phyloP scores from a whole-genome alignment of 2,888 invertebrate species.

The Scaptomyza tumidula region DNA sequence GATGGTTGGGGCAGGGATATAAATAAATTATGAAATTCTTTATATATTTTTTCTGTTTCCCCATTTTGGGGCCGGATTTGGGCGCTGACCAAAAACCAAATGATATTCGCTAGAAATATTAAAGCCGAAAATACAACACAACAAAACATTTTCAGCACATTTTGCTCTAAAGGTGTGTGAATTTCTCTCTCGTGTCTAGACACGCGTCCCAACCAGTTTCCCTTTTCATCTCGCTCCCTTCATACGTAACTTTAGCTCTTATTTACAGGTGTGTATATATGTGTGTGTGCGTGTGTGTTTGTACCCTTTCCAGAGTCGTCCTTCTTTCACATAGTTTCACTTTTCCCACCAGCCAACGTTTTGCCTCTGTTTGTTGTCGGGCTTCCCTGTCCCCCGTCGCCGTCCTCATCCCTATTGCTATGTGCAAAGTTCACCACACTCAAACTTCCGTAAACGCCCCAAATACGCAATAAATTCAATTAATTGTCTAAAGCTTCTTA shows the following conservation, averaged over 20 bases:
- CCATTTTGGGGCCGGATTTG: conserved; percentile 48
- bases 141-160: conserved; percentile 30
- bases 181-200: conserved; percentile 42
- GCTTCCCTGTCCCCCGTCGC: conserved; percentile 37
- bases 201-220: conserved; percentile 17
- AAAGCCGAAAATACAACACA: conserved; percentile 7
- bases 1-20: conserved; percentile 7
- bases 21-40: conserved; percentile 56
- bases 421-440: conserved; percentile 28
- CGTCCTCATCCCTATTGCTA: conserved; percentile 36
- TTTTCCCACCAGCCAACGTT: conserved; percentile 5
- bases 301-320: background rate
- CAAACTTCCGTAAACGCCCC: conserved; percentile 43
- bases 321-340: conserved; percentile 42
- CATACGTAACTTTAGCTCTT: conserved; percentile 24
- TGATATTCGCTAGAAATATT: conserved; percentile 13
- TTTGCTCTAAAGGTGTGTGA: background rate
- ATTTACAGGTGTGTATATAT: conserved; percentile 46
- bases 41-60: conserved; percentile 19
- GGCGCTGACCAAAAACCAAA: conserved; percentile 24
- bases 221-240: background rate
- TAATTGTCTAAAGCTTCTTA: conserved; percentile 72
- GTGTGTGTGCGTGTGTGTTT: background rate
- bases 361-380: conserved; percentile 24
- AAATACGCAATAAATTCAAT: conserved; percentile 74